phyloP scores from a whole-genome alignment of 2,888 invertebrate genomes.

The Drosophila hawaiiensis region DNA sequence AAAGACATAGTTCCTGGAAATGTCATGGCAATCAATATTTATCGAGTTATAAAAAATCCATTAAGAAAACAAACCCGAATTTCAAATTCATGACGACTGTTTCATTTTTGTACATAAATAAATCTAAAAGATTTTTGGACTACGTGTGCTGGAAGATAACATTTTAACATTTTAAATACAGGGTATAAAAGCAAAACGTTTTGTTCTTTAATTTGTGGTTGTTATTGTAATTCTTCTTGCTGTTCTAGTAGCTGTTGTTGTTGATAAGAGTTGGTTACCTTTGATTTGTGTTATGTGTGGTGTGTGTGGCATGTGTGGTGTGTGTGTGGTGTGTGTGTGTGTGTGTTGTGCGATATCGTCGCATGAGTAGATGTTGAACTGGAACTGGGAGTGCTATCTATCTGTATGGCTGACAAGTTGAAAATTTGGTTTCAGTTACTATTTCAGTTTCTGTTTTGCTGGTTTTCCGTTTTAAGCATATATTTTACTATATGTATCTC shows the following conservation, averaged over 20 bases:
- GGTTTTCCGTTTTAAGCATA: conserved; percentile 58
- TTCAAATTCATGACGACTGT: not conserved
- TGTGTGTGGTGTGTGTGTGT: not conserved
- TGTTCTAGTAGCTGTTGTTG: not conserved
- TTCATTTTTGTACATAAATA: not conserved
- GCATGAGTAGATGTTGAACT: conserved; percentile 19
- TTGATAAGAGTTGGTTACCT: conserved; percentile 76
- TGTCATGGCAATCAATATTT: not conserved
- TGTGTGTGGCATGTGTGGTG: conserved; percentile 33
- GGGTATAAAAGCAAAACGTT: conserved; percentile 25
- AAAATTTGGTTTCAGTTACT: conserved; percentile 37
- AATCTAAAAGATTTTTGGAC: not conserved
- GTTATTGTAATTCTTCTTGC: conserved; percentile 9
- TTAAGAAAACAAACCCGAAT: not conserved
- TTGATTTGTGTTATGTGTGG: conserved; percentile 59
- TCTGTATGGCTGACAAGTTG: conserved; percentile 47
- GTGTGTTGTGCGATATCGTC: conserved; percentile 27
- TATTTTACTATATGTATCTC: conserved; percentile 56
- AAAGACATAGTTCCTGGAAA: not conserved
- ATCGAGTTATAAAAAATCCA: not conserved
- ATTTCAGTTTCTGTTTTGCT: conserved; percentile 24
- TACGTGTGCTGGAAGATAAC: not conserved
- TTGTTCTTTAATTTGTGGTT: conserved; percentile 38
- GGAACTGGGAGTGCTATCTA: conserved; percentile 50
- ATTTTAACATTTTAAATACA: not conserved